phyloP scores from a whole-genome alignment of 2,888 invertebrate genomes.

The Lepidocyrtoides sp. region DNA sequence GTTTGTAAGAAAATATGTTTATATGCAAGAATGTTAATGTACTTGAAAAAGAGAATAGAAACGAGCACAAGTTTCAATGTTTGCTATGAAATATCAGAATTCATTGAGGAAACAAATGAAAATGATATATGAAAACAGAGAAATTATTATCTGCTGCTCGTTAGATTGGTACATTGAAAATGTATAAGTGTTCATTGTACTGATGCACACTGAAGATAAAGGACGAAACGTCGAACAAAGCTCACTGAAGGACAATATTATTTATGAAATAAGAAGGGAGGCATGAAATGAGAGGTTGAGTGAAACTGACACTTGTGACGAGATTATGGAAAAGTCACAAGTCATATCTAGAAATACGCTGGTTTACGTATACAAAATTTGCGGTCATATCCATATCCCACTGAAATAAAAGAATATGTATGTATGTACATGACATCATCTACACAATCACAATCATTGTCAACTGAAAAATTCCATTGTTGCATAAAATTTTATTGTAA shows the following conservation, averaged over 20 bases:
- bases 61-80: neutral
- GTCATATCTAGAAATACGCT: constrained; percentile 39
- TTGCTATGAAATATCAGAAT: neutral
- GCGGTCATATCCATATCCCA: neutral
- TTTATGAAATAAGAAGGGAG: constrained; percentile 77
- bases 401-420: neutral
- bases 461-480: constrained; percentile 34
- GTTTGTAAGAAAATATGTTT: too few relatives aligned
- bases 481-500: constrained; percentile 30
- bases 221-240: neutral
- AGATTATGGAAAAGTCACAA: constrained; percentile 67
- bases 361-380: neutral
- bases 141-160: neutral
- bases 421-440: neutral
- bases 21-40: too few relatives aligned
- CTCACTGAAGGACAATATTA: constrained; percentile 65
- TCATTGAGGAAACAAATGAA: neutral
- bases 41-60: neutral
- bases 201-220: neutral
- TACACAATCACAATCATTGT: constrained; percentile 19
- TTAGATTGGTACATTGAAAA: neutral
- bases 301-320: constrained; percentile 74
- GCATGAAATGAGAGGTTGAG: constrained; percentile 80
- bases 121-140: neutral
- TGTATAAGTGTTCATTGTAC: neutral